Conservation (phyloP, 2,888 invertebrate genomes). For the Trissolcus brochymenae region DNA sequence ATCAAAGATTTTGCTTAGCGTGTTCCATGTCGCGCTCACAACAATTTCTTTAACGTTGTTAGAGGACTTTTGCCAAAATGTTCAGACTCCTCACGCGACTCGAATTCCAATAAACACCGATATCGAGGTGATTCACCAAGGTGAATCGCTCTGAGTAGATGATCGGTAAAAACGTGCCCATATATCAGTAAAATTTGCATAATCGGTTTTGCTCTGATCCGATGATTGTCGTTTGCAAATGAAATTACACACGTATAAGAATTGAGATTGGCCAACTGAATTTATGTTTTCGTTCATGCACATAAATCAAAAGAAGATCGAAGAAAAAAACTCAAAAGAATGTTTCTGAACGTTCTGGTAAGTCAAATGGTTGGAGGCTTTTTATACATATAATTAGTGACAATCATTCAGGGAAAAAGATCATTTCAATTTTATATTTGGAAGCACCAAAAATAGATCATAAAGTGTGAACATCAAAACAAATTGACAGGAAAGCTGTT, state of each 20-base stretch:
- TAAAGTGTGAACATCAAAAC: conserved; percentile 64
- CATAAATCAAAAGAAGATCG: too few species aligned
- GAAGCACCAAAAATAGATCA: too few species aligned
- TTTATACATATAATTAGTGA: too few species aligned
- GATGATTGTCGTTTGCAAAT: conserved; percentile 42
- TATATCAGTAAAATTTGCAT: conserved; percentile 48
- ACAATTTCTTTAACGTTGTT: conserved; percentile 46
- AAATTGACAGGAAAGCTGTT: conserved; percentile 64
- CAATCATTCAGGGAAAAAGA: too few species aligned
- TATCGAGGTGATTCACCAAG: conserved; percentile 53
- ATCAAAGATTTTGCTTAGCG: conserved; percentile 16
- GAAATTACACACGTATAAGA: conserved; percentile 41
- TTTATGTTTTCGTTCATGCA: too few species aligned
- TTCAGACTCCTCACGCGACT: conserved; percentile 50
- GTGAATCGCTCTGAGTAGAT: conserved; percentile 46
- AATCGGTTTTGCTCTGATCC: conserved; percentile 29
- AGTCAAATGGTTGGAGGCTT: too few species aligned
- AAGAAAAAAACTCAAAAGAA: too few species aligned
- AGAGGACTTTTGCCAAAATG: conserved; percentile 6
- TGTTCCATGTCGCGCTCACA: not conserved
- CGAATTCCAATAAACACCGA: conserved; percentile 44
- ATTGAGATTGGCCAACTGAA: conserved; percentile 8
- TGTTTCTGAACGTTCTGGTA: too few species aligned
- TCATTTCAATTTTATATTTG: too few species aligned
- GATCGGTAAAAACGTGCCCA: conserved; percentile 16